Evolutionary conservation across 2,888 invertebrate genomes (phyloP).

Genomic region (Diaphora mendica): DNA sequence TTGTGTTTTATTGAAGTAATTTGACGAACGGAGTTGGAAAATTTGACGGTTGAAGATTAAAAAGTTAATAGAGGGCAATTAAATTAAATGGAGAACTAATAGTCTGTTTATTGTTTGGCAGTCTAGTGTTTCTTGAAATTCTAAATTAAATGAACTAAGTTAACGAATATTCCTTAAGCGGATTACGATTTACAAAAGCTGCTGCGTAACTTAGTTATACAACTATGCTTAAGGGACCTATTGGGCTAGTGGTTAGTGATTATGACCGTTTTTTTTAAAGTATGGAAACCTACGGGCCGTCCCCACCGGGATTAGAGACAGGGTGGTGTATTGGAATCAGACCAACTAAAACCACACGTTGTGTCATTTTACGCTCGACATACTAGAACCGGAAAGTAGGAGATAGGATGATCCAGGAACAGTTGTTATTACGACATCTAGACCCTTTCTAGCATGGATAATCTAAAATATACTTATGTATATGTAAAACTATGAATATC

Average conservation of each 20-base stretch:
- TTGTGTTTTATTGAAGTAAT: constrained; percentile 23
- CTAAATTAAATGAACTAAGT: constrained; percentile 11
- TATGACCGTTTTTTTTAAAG: too few species aligned
- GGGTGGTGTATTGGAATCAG: too few species aligned
- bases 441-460: too few species aligned
- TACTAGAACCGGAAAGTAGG: too few species aligned
- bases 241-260: not conserved
- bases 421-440: too few species aligned
- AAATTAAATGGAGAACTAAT: not conserved
- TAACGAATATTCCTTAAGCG: constrained; percentile 8
- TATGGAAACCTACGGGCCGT: too few species aligned
- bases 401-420: too few species aligned
- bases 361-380: too few species aligned
- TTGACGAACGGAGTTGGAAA: constrained; percentile 9
- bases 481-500: too few species aligned
- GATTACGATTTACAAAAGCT: not conserved
- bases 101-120: constrained; percentile 17
- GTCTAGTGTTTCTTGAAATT: constrained; percentile 4
- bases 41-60: constrained; percentile 9
- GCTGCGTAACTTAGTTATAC: constrained; percentile 1
- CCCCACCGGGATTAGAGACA: too few species aligned
- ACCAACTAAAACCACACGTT: too few species aligned
- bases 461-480: too few species aligned
- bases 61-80: constrained; percentile 8
- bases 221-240: not conserved